Conservation (phyloP, 2,888 invertebrate species). For the Himalopsyche anomala region DNA sequence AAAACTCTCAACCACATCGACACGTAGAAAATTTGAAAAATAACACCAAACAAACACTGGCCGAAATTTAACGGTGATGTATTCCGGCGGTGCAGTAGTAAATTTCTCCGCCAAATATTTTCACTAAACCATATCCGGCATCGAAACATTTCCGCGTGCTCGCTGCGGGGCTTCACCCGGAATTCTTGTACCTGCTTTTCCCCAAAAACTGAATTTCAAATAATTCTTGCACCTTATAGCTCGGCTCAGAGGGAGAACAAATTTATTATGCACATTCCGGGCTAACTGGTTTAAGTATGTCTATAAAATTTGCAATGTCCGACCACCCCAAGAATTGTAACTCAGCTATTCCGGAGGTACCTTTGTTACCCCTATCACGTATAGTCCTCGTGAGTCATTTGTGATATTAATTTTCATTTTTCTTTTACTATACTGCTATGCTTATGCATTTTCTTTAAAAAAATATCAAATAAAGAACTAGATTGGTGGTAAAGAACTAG, state of each 20-base stretch:
- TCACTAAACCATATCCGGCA: constrained; percentile 35
- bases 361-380: constrained; percentile 32
- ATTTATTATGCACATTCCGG: constrained; percentile 37
- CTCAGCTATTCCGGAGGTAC: constrained; percentile 5
- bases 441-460: too few relatives aligned
- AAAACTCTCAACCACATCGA: constrained; percentile 8
- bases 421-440: too few relatives aligned
- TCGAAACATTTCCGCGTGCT: constrained; percentile 32
- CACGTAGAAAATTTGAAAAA: constrained; percentile 12
- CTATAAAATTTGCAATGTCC: constrained; percentile 43
- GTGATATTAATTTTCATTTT: too few relatives aligned
- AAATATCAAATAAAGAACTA: too few relatives aligned
- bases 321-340: neutral
- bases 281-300: constrained; percentile 37
- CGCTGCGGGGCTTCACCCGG: constrained; percentile 3
- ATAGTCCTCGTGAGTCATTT: neutral
- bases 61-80: constrained; percentile 13
- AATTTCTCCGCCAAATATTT: constrained; percentile 39
- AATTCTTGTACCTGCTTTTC: constrained; percentile 24
- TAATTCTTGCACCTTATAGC: constrained; percentile 31
- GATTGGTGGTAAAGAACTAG: too few relatives aligned
- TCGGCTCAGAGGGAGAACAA: neutral
- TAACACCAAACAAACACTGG: neutral
- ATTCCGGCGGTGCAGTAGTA: constrained; percentile 37
- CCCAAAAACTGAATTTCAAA: constrained; percentile 32